Percentiles rank a stretch among this genome's conserved stretches.
phyloP scores from a whole-genome alignment of 2,113 vertebrate species.

The human (Homo sapiens) region GRCh38 chr9:88713001-88713500 shows the following conservation, averaged over 20 bases:
- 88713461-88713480: not conserved
- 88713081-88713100: not conserved
- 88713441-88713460: slow-evolving; percentile 8
- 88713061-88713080: not conserved
- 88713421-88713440: not conserved
- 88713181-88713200: too few relatives aligned
- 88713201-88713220: not conserved
- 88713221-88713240: not conserved
- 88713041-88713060: not conserved
- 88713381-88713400: not conserved
- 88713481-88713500: not conserved
- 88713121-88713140: not conserved
- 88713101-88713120: not conserved
- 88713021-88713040: not conserved
- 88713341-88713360: not conserved
- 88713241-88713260: too few relatives aligned
- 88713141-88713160: not conserved
- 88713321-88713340: not conserved
- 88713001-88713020: not conserved
- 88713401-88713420: not conserved
- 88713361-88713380: not conserved
- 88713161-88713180: not conserved
- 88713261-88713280: not conserved
- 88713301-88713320: not conserved
- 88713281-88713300: not conserved